A percentile compares a stretch with the other conserved stretches of the same genome.
Conservation (phyloP, 2,113 vertebrate genomes). For the Pluvianellus socialis region DNA sequence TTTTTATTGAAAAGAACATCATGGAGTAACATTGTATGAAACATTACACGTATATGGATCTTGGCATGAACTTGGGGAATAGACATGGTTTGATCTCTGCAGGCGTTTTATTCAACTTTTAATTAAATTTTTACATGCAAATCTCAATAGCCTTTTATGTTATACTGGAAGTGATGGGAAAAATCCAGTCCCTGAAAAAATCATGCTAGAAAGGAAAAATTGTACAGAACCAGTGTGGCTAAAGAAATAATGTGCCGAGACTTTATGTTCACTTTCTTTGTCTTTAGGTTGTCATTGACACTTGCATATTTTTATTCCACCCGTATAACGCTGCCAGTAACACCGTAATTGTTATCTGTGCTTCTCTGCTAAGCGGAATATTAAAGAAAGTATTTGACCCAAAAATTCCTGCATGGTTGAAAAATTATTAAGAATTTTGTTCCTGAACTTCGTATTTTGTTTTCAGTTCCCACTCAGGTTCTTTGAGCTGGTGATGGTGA, state of each 20-base stretch:
- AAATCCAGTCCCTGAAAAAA: background rate
- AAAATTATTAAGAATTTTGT: background rate
- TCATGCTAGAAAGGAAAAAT: background rate
- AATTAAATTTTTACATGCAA: constrained; percentile 22
- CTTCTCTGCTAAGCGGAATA: background rate
- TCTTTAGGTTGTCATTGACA: background rate
- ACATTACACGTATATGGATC: background rate
- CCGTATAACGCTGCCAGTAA: background rate
- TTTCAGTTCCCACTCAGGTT: background rate
- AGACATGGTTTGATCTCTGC: constrained; percentile 8
- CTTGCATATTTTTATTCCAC: background rate
- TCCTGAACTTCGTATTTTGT: background rate
- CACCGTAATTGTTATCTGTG: background rate
- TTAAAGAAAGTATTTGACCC: background rate
- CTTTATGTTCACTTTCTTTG: background rate
- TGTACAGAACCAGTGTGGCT: background rate
- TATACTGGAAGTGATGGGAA: background rate
- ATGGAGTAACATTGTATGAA: background rate
- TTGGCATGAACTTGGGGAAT: background rate
- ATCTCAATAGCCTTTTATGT: background rate
- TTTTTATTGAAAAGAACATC: background rate
- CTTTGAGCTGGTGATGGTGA: background rate
- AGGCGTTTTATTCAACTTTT: background rate
- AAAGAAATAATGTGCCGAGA: background rate
- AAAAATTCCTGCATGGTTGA: background rate